phyloP scores from a whole-genome alignment of 1,140 invertebrate genomes.

The Cryptotermes secundus region DNA sequence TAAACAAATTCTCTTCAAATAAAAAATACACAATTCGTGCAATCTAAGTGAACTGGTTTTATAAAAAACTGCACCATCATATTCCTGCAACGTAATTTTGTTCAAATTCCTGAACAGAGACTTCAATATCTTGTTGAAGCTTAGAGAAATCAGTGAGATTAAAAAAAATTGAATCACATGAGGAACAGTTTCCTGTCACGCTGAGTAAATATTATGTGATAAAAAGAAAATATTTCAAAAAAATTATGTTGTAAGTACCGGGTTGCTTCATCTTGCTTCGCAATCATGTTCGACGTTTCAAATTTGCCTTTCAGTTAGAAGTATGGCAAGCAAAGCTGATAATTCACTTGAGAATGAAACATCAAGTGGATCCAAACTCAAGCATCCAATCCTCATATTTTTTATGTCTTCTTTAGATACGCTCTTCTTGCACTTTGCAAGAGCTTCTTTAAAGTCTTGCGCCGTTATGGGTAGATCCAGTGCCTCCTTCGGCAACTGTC shows the following conservation, averaged over 20 bases:
- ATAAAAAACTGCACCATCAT: no score
- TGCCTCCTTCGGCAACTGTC: slow-evolving; percentile 91
- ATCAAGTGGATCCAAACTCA: slow-evolving; percentile 90
- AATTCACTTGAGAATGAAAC: slow-evolving; percentile 9
- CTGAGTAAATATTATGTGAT: no score
- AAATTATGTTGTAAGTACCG: background rate
- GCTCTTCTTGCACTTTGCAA: slow-evolving; percentile 94
- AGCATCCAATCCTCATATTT: slow-evolving; percentile 98
- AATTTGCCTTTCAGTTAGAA: background rate
- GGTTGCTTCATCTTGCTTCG: background rate
- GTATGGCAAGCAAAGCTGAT: background rate
- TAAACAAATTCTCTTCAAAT: no score
- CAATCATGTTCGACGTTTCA: background rate
- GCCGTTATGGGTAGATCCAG: slow-evolving; percentile 90
- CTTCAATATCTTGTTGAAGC: no score
- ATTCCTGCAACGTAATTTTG: no score
- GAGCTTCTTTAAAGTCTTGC: slow-evolving; percentile 89
- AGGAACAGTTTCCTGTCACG: no score
- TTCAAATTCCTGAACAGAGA: no score
- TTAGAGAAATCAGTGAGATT: no score
- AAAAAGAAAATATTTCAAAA: no score
- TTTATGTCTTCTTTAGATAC: slow-evolving; percentile 93
- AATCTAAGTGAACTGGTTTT: no score
- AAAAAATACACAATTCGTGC: no score
- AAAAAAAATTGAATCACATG: no score